A percentile compares a stretch with the other conserved stretches of the same genome.
Evolutionary conservation across 2,888 invertebrate species (phyloP).

Genomic region (Machimus rusticus): DNA sequence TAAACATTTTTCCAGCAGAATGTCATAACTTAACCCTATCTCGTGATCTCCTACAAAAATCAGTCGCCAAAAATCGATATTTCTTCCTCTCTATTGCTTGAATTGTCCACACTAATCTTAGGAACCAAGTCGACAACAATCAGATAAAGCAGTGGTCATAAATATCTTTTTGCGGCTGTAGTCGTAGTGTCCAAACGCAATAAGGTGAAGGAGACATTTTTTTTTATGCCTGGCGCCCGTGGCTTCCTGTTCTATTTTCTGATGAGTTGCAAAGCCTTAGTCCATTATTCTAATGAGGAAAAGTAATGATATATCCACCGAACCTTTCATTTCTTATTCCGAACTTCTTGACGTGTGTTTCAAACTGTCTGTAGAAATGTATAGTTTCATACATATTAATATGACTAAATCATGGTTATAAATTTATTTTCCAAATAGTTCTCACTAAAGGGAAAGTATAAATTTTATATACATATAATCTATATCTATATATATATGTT

Average conservation of each 20-base stretch:
- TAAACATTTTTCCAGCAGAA: background rate
- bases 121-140: background rate
- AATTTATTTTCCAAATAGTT: background rate
- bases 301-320: background rate
- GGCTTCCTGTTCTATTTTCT: background rate
- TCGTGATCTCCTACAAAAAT: background rate
- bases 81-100: background rate
- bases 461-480: too few relatives aligned
- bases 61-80: background rate
- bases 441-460: background rate
- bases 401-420: background rate
- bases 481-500: too few relatives aligned
- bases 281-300: slow-evolving; percentile 10
- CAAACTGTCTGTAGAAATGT: background rate
- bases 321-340: background rate
- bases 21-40: background rate
- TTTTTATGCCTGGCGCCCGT: background rate
- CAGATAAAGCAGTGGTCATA: slow-evolving; percentile 4
- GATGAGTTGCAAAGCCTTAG: background rate
- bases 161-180: background rate
- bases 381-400: background rate
- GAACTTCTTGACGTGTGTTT: background rate
- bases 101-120: background rate
- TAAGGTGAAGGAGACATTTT: background rate
- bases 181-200: background rate